Evolutionary conservation across 2,113 vertebrate genomes (phyloP), one percentile per base, ranked within the genome.

Genomic region (Oenanthe melanoleuca): DNA sequence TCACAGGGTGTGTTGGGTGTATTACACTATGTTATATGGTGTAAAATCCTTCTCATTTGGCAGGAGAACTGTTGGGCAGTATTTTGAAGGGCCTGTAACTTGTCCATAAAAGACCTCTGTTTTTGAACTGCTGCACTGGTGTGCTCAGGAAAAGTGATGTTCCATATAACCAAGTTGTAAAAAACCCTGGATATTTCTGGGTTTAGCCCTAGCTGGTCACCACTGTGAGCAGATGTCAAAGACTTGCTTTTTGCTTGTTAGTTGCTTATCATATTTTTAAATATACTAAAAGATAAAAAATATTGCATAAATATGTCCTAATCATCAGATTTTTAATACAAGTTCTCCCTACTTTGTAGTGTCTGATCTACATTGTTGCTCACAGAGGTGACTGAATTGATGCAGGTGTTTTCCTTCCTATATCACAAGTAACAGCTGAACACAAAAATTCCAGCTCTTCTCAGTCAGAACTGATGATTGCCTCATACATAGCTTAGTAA

Each of bases 1-100:
- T 96, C 95, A 96, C 28, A 86, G 95, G 90, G 94, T 37, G 90
- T 94, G 94, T 86, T 70, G 80, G 60, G 73, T 88, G 81, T 38
- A 57, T 90, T 72, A 80, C 75, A 49, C 80, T 70, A 2, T 14
- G 9, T 55, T 89, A 63, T 19, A 42, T 45, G 60, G 74, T 85
- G 79, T 65, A 70, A 96, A 91, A 74, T 38, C 25, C 1, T 71
- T 49, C 89, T 86, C 34, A 52, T 64, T 94, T 87, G 88, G 69
- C 67, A 88, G 60, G 31, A 61, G 50, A 74, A 72, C 50, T 33
- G 11, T 40, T 49, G 73, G 70, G 67, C 44, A 29, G 31, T 19
- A 28, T 69, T 92, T 84, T 71, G 66, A 85, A 89, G 45, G 80
- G n/a, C 65, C 42, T 75, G 42, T 65, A 37, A 57, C 33, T 81